Percentiles rank a stretch among this genome's conserved stretches.
Conservation (phyloP, 2,888 invertebrate genomes). For the Abrostola triplasia region DNA sequence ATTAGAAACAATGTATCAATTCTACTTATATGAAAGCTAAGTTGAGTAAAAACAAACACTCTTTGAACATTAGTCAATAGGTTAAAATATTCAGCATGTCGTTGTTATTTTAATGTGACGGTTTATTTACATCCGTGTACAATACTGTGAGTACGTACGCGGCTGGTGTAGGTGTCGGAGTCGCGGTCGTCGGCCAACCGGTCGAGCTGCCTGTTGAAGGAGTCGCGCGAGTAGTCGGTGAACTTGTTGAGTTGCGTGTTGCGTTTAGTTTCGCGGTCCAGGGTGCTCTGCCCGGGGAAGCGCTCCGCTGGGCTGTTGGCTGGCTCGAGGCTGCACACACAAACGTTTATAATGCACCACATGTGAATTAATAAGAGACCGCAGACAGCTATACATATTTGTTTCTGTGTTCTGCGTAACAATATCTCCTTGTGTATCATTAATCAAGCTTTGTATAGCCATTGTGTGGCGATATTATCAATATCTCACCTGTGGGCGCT, state of each 20-base stretch:
- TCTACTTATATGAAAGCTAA: no score
- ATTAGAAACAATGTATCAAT: no score
- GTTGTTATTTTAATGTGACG: not conserved
- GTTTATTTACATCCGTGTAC: conserved; percentile 6
- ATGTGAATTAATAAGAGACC: conserved; percentile 34
- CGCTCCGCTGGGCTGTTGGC: conserved; percentile 91
- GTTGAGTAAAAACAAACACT: not conserved
- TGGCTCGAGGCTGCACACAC: conserved; percentile 89
- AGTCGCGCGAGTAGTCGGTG: conserved; percentile 77
- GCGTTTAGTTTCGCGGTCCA: conserved; percentile 89
- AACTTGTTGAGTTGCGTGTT: conserved; percentile 90
- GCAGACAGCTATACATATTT: not conserved
- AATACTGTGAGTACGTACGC: conserved; percentile 66
- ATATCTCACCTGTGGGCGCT: conserved; percentile 83
- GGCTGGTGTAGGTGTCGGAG: conserved; percentile 79
- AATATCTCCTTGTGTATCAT: conserved; percentile 33
- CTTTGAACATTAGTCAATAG: not conserved
- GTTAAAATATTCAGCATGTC: not conserved
- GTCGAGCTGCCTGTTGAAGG: conserved; percentile 83
- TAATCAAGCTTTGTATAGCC: conserved; percentile 28
- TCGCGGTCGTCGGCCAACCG: conserved; percentile 81
- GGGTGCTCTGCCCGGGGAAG: conserved; percentile 80
- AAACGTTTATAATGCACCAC: conserved; percentile 45
- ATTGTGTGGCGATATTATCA: conserved; percentile 40
- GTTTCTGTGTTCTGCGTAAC: conserved; percentile 14